A percentile compares a stretch with the other conserved stretches of the same genome.
Evolutionary conservation across 2,888 invertebrate species (phyloP).

Genomic region (Epistrophe eligans): DNA sequence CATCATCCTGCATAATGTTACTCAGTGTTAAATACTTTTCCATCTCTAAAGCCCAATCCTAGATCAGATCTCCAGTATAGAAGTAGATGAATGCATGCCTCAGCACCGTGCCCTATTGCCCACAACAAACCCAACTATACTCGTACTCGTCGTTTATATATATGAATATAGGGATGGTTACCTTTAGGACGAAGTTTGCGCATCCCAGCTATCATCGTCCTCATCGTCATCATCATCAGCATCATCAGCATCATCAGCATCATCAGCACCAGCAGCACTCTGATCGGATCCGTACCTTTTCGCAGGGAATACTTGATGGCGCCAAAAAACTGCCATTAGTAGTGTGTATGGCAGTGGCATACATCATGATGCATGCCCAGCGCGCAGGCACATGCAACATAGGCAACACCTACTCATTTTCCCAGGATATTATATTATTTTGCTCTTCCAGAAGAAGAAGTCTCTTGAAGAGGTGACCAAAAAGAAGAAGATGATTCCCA

Average conservation of each 20-base stretch:
- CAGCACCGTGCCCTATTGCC: conserved; percentile 20
- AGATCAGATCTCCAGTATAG: conserved; percentile 55
- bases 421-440: conserved; percentile 48
- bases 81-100: not conserved
- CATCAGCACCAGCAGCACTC: conserved; percentile 38
- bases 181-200: conserved; percentile 41
- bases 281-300: conserved; percentile 44
- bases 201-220: conserved; percentile 57
- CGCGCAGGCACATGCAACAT: conserved; percentile 59
- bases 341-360: conserved; percentile 47
- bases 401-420: conserved; percentile 75
- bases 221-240: conserved; percentile 35
- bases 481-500: conserved; percentile 42
- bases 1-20: conserved; percentile 67
- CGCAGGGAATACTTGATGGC: conserved; percentile 72
- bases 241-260: conserved; percentile 38
- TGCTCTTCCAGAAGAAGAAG: conserved; percentile 6
- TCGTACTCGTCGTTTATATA: not conserved
- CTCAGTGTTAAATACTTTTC: conserved; percentile 70
- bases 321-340: conserved; percentile 76
- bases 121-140: conserved; percentile 18
- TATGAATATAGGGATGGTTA: conserved; percentile 10
- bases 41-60: conserved; percentile 46
- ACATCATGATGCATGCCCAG: conserved; percentile 64
- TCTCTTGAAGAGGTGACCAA: conserved; percentile 30